phyloP scores from a whole-genome alignment of 1,140 invertebrate species.

The Zaprionus ghesquierei region DNA sequence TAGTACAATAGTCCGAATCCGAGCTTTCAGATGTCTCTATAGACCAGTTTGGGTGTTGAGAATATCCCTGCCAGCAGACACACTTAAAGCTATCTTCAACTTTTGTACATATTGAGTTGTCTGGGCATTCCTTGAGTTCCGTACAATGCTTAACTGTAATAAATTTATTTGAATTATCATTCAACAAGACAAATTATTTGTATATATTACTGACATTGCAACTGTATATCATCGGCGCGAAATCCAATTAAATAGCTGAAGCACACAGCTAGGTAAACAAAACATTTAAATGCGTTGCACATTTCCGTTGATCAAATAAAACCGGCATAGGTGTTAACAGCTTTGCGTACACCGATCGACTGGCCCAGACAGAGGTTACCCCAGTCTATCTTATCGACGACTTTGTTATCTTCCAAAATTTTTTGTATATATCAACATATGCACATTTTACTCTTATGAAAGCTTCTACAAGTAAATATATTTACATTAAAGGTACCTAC shows the following conservation, averaged over 20 bases:
- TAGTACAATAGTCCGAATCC: conserved; percentile 28
- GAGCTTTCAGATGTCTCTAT: neutral
- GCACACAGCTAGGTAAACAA: conserved; percentile 15
- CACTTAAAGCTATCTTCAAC: conserved; percentile 11
- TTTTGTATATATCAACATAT: neutral
- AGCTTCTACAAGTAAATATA: neutral
- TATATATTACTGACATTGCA: conserved; percentile 20
- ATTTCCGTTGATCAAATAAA: conserved; percentile 24
- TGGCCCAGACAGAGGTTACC: neutral
- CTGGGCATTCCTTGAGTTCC: conserved; percentile 16
- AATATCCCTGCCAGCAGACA: conserved; percentile 34
- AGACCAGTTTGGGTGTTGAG: conserved; percentile 20
- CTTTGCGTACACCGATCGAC: conserved; percentile 4
- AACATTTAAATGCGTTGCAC: conserved; percentile 28
- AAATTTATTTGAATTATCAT: neutral
- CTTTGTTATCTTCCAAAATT: conserved; percentile 12
- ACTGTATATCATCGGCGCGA: neutral
- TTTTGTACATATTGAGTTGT: conserved; percentile 27
- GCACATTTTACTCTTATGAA: neutral
- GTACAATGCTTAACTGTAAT: conserved; percentile 34
- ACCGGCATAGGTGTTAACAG: conserved; percentile 12
- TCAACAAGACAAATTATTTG: neutral
- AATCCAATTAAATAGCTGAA: conserved; percentile 8
- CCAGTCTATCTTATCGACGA: conserved; percentile 27
- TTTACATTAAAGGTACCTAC: neutral